Evolutionary conservation across 2,113 vertebrate genomes (phyloP).

Genomic region (Hemibagrus wyckioides): DNA sequence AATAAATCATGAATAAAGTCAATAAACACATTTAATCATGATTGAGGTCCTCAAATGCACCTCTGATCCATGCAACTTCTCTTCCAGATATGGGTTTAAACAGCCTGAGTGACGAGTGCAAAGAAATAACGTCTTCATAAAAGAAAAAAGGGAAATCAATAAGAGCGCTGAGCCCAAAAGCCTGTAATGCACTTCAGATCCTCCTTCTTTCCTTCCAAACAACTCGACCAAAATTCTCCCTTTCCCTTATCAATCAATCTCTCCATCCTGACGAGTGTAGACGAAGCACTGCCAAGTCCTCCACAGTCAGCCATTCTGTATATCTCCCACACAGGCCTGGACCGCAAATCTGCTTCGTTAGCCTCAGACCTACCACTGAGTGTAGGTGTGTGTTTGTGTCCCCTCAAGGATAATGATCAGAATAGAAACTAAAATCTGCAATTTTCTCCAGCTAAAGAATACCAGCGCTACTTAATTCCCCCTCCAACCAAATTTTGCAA

Average conservation of each 20-base stretch:
- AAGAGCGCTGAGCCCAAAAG: slow-evolving; percentile 9
- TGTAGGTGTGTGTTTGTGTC: not conserved
- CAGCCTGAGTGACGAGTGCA: not conserved
- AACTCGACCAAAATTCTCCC: not conserved
- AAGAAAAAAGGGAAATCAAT: slow-evolving; percentile 34
- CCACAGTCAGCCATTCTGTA: slow-evolving; percentile 56
- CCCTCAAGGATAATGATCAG: slow-evolving; percentile 11
- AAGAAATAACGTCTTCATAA: slow-evolving; percentile 34
- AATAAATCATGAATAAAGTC: not conserved
- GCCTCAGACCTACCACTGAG: slow-evolving; percentile 1
- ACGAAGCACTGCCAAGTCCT: not conserved
- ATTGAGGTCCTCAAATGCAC: not conserved
- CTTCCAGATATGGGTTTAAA: not conserved
- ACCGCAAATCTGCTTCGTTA: slow-evolving; percentile 31
- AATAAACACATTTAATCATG: not conserved
- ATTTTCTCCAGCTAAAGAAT: slow-evolving; percentile 26
- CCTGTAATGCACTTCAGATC: slow-evolving; percentile 9
- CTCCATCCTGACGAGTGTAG: slow-evolving; percentile 5
- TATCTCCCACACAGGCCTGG: slow-evolving; percentile 11
- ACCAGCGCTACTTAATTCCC: not conserved
- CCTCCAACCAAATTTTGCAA: slow-evolving; percentile 55
- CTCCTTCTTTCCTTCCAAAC: not conserved
- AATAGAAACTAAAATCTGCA: slow-evolving; percentile 17
- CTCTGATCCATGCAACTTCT: not conserved
- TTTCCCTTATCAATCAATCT: slow-evolving; percentile 54